These are phyloP conservation scores for Palythoa grandiflora DNA, from an alignment of 92 coral and sea anemone species.

Conservation along the genomic window DNA sequence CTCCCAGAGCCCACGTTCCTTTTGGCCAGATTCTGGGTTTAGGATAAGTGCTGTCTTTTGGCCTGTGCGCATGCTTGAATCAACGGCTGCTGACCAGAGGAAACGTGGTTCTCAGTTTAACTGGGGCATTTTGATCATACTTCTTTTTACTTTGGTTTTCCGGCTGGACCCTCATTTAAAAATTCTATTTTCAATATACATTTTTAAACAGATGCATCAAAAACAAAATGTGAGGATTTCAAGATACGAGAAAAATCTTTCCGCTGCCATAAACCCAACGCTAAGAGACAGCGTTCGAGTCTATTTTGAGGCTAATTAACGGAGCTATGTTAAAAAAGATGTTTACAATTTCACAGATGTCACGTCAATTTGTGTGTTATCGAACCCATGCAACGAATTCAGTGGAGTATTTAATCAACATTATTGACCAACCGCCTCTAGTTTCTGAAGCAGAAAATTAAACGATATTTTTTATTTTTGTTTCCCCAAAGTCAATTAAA, in stretches of 20 bases:
- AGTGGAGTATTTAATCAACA: slow-evolving; percentile 17
- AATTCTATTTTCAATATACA: background rate
- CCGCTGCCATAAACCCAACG: background rate
- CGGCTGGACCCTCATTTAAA: too few species aligned
- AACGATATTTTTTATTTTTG: background rate
- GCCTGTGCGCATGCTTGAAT: too few species aligned
- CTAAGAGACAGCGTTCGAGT: background rate
- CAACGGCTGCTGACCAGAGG: too few species aligned
- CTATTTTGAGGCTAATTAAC: slow-evolving; percentile 24
- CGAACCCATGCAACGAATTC: slow-evolving; percentile 34
- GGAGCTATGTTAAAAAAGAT: background rate
- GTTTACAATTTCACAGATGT: slow-evolving; percentile 14
- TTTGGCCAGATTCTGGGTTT: too few species aligned
- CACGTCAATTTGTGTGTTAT: background rate
- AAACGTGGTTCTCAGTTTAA: too few species aligned
- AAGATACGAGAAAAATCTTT: background rate
- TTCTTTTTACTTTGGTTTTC: background rate
- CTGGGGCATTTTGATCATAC: background rate
- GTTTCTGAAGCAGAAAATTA: slow-evolving; percentile 1
- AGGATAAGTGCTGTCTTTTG: too few species aligned
- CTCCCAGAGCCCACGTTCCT: too few species aligned
- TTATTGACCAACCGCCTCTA: background rate
- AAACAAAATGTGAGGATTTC: background rate
- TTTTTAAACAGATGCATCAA: background rate
- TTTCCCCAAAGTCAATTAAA: slow-evolving; percentile 9